Evolutionary conservation across 2,888 invertebrate genomes (phyloP), one percentile per base, ranked within the genome.

Genomic region (Luperina testacea): DNA sequence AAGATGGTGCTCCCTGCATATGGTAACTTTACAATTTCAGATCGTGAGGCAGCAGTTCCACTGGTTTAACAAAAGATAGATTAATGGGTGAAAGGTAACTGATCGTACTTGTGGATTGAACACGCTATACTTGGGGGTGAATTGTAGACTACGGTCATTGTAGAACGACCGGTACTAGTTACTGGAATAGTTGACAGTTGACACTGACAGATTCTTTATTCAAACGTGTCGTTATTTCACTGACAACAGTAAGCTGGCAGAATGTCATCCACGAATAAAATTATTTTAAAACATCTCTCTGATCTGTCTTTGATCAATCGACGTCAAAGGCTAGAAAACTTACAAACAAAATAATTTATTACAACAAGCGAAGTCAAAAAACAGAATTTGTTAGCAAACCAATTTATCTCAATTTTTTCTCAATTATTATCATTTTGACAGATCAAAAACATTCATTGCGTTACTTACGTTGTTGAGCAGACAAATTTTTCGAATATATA

Each of bases 61-160:
- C 9, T 75, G n/a, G 13, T 51, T 51, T 9, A 64, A 57, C 38
- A 57, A 81, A 27, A 48, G 24, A n/a, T 63, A 24, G 32, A 81
- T 73, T 38, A 64, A 57, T 48, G 24, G 17, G 0, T 38, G 4
- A 20, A 38, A 80, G 3, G 3, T 59, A 75, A 13, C 57, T 32
- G 42, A 38, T 80, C 8, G 70, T 48, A n/a, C 11, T 67, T 57
- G 4, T 32, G 48, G 48, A 69, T 17, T 48, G 42, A 51, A 42
- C 7, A 7, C 9, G 11, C 48, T 17, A 5, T 61, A 38, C 20
- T 11, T 68, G 24, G 7, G 5, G 1, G 20, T 20, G 51, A 13
- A 9, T 73, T n/a, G n/a, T n/a, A 53, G 2, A 48, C 4, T 53
- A 20, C 11, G n/a, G 6, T 2, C n/a, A 38, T 48, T 67, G n/a